Conservation (phyloP, 2,797 vertebrate species). For the Dromococcyx pavoninus region DNA sequence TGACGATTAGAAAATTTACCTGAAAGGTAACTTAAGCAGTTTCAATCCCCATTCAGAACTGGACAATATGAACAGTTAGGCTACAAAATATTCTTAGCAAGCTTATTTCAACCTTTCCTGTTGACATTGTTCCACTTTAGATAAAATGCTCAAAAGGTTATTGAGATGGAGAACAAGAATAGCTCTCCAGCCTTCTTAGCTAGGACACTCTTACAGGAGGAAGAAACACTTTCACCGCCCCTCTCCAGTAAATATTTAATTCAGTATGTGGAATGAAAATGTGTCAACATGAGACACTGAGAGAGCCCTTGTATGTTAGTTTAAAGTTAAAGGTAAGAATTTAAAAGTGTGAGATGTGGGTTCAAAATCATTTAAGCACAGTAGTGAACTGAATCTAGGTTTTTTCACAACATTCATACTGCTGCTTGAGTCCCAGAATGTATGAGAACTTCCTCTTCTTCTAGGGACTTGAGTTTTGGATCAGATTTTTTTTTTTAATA, state of each 20-base stretch:
- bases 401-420: background rate
- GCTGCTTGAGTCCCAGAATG: background rate
- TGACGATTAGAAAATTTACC: conserved; percentile 17
- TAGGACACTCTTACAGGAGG: background rate
- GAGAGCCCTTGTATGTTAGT: background rate
- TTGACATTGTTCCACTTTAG: conserved; percentile 37
- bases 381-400: background rate
- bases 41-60: background rate
- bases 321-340: background rate
- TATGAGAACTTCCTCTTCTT: background rate
- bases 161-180: conserved; percentile 9
- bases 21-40: background rate
- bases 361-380: background rate
- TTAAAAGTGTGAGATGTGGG: background rate
- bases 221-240: background rate
- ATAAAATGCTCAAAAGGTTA: conserved; percentile 11
- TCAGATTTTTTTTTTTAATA: background rate
- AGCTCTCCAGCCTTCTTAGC: background rate
- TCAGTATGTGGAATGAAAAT: background rate
- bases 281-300: background rate
- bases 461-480: background rate
- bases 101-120: conserved; percentile 31
- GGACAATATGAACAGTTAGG: background rate
- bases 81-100: background rate
- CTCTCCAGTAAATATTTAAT: conserved; percentile 47